These are phyloP conservation scores for Tragelaphus imberbis DNA, from an alignment of 2,113 vertebrate species.

Conservation along the genomic window DNA sequence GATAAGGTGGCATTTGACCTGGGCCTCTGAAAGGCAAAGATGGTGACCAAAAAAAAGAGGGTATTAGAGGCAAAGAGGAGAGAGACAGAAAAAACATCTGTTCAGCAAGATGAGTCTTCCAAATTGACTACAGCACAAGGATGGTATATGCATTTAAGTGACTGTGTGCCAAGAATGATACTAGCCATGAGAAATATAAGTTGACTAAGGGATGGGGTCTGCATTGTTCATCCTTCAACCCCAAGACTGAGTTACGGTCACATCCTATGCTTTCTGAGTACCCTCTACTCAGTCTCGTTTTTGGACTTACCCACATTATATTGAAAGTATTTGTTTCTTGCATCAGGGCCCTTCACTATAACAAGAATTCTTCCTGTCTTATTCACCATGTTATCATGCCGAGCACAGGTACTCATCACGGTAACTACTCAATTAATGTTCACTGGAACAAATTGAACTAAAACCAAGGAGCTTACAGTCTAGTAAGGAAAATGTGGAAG, in stretches of 20 bases:
- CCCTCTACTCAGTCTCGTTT: not conserved
- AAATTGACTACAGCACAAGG: not conserved
- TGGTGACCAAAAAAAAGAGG: not conserved
- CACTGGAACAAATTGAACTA: constrained; percentile 9
- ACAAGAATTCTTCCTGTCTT: constrained; percentile 9
- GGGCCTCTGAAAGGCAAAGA: not conserved
- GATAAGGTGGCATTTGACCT: not conserved
- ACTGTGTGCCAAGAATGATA: not conserved
- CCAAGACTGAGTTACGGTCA: not conserved
- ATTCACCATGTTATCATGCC: not conserved
- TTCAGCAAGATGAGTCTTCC: not conserved
- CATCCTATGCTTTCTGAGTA: not conserved
- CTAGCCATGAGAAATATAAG: not conserved
- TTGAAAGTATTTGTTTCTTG: not conserved
- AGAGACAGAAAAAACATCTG: not conserved
- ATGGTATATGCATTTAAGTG: not conserved
- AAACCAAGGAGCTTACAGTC: not conserved
- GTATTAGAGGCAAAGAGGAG: not conserved
- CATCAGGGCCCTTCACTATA: not conserved
- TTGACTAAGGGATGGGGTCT: not conserved
- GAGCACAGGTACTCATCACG: not conserved
- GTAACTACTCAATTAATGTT: constrained; percentile 25
- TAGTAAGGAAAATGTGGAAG: not conserved
- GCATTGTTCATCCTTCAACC: not conserved
- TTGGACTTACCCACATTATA: not conserved